A percentile compares a stretch with the other conserved stretches of the same genome.
These are phyloP conservation scores for Dicerorhinus sumatrensis DNA, from an alignment of 2,113 vertebrate species.

Conservation along the genomic window DNA sequence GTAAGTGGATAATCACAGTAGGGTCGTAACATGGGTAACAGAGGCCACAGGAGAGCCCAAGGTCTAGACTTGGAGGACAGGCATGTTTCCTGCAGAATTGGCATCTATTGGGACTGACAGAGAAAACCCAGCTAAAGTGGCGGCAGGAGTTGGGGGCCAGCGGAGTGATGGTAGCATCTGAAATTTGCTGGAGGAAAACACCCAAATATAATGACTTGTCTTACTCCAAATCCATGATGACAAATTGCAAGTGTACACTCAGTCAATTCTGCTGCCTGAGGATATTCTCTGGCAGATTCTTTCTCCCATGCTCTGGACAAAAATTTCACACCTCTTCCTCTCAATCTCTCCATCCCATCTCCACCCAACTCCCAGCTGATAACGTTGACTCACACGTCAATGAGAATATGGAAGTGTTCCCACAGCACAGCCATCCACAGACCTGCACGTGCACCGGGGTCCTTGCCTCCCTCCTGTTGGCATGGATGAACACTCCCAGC, in stretches of 20 bases:
- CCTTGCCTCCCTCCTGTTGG: neutral
- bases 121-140: neutral
- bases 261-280: neutral
- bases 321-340: neutral
- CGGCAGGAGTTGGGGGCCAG: too few relatives aligned
- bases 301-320: neutral
- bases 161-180: neutral
- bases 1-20: neutral
- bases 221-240: neutral
- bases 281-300: neutral
- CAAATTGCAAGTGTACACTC: neutral
- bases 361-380: neutral
- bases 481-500: neutral
- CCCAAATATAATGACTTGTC: neutral
- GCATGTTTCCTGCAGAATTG: neutral
- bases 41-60: neutral
- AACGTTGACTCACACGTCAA: neutral
- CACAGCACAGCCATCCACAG: neutral
- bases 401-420: neutral
- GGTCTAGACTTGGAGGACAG: neutral
- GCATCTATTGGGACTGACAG: neutral
- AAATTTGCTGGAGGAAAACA: neutral
- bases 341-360: neutral
- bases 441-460: too few relatives aligned
- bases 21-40: rapidly evolving